These are phyloP conservation scores for Amorpha juglandis DNA, from an alignment of 2,888 invertebrate genomes.

Conservation along the genomic window DNA sequence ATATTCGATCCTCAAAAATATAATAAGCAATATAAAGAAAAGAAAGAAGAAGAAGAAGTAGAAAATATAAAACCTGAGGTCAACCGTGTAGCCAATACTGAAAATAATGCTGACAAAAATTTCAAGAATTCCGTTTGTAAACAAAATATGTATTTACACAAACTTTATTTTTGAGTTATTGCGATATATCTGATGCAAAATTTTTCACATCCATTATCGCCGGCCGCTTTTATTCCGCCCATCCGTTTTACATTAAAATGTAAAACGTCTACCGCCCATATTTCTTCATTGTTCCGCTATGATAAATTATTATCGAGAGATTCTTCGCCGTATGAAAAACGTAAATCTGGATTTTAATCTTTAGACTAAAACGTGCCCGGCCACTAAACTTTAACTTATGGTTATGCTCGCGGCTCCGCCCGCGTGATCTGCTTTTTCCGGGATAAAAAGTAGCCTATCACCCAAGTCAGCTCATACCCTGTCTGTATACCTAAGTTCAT, in stretches of 20 bases:
- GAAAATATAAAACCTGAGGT: background rate
- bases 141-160: slow-evolving; percentile 20
- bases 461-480: no score
- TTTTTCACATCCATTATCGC: slow-evolving; percentile 25
- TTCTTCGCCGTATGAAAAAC: background rate
- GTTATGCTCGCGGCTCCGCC: no score
- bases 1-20: background rate
- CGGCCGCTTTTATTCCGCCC: slow-evolving; percentile 17
- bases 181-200: slow-evolving; percentile 24
- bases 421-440: no score
- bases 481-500: no score
- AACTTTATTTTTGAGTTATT: slow-evolving; percentile 27
- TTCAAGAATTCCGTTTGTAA: slow-evolving; percentile 24
- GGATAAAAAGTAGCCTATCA: no score
- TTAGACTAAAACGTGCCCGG: no score
- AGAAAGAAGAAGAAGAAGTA: no score
- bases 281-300: background rate
- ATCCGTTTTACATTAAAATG: slow-evolving; percentile 15
- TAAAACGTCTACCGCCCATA: slow-evolving; percentile 4
- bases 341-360: no score
- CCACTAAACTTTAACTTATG: no score
- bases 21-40: no score
- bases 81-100: background rate
- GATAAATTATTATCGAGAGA: background rate
- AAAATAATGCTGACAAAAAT: slow-evolving; percentile 21